A percentile compares a stretch with the other conserved stretches of the same genome.
Evolutionary conservation across 2,113 vertebrate genomes (phyloP).

Genomic region (Genyomyrus donnyi): DNA sequence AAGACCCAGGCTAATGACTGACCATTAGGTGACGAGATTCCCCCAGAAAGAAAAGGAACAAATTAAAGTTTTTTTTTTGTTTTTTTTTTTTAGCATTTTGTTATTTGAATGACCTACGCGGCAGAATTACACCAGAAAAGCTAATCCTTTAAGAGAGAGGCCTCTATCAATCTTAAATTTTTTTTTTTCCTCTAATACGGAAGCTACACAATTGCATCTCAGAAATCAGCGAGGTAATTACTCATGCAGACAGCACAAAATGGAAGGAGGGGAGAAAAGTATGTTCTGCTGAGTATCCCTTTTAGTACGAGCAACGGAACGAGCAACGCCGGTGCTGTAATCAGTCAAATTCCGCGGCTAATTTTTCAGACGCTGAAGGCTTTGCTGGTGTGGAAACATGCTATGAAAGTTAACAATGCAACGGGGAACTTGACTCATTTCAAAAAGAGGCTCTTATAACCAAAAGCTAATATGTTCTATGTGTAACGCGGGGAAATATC

Average conservation of each 20-base stretch:
- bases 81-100: slow-evolving; percentile 53
- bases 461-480: slow-evolving; percentile 25
- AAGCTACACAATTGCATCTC: slow-evolving; percentile 85
- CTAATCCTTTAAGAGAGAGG: slow-evolving; percentile 73
- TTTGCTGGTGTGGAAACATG: slow-evolving; percentile 62
- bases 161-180: slow-evolving; percentile 83
- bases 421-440: slow-evolving; percentile 54
- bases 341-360: slow-evolving; percentile 86
- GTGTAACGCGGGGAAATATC: slow-evolving; percentile 13
- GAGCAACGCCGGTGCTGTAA: slow-evolving; percentile 78
- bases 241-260: slow-evolving; percentile 90
- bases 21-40: slow-evolving; percentile 36
- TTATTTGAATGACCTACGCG: slow-evolving; percentile 75
- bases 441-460: slow-evolving; percentile 49
- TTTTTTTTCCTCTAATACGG: slow-evolving; percentile 66
- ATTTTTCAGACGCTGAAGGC: slow-evolving; percentile 88
- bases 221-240: slow-evolving; percentile 95
- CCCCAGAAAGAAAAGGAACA: slow-evolving; percentile 56
- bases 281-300: slow-evolving; percentile 91
- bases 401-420: slow-evolving; percentile 73
- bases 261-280: slow-evolving; percentile 73
- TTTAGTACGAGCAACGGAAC: slow-evolving; percentile 78
- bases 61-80: slow-evolving; percentile 58
- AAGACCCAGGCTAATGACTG: slow-evolving; percentile 7
- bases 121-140: slow-evolving; percentile 73